These are phyloP conservation scores for Halocynthia aurantium DNA, from an alignment of 23 tunicate genomes.

Conservation along the genomic window DNA sequence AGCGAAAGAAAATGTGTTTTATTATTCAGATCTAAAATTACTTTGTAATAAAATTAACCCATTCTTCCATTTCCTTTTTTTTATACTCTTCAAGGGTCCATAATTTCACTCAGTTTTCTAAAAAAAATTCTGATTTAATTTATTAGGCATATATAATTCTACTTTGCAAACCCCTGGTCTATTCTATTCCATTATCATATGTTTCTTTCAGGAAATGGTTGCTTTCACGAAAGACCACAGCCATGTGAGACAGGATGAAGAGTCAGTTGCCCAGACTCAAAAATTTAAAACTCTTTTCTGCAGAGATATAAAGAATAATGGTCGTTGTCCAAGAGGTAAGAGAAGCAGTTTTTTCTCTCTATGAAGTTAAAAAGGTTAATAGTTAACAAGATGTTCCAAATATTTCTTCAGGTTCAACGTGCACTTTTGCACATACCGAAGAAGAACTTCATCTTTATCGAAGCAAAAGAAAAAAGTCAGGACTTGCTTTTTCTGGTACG, in stretches of 20 bases:
- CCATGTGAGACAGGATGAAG: constrained; percentile 62
- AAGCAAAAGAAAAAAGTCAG: constrained; percentile 58
- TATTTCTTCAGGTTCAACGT: constrained; percentile 20
- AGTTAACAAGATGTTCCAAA: neutral
- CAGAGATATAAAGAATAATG: constrained; percentile 67
- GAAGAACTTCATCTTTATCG: constrained; percentile 71
- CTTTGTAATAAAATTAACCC: too few species aligned
- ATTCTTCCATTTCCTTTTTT: too few species aligned
- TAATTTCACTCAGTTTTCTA: too few species aligned
- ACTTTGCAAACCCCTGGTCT: too few species aligned
- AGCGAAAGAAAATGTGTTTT: too few species aligned
- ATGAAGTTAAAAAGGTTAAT: neutral
- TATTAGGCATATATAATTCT: too few species aligned
- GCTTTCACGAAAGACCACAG: constrained; percentile 41
- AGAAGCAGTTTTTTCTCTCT: neutral
- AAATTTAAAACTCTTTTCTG: constrained; percentile 88
- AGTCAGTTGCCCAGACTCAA: constrained; percentile 51
- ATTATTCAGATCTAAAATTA: too few species aligned
- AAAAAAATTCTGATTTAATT: too few species aligned
- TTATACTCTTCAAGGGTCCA: too few species aligned
- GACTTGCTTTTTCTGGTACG: constrained; percentile 2
- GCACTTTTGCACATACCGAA: constrained; percentile 90
- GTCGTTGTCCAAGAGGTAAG: constrained; percentile 78
- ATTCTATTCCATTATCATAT: too few species aligned
- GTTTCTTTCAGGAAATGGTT: constrained; percentile 26